Evolutionary conservation across 2,797 vertebrate genomes (phyloP).

Genomic region (Crax fasciolata): DNA sequence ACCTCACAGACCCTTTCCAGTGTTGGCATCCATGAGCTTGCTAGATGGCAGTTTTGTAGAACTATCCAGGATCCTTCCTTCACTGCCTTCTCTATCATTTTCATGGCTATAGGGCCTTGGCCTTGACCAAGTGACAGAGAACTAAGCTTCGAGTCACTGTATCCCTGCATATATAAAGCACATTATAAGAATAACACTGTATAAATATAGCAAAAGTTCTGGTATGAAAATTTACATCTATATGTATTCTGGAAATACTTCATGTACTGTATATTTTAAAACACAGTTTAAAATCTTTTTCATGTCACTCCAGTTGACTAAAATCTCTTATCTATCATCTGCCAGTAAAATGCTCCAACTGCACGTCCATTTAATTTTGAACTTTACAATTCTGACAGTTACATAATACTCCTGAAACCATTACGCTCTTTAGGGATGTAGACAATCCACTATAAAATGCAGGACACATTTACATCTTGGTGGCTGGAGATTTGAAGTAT

Average conservation of each 20-base stretch:
- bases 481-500: neutral
- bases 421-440: neutral
- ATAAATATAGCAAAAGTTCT: neutral
- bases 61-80: slow-evolving; percentile 92
- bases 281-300: neutral
- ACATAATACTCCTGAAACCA: neutral
- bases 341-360: neutral
- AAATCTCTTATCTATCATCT: neutral
- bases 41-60: slow-evolving; percentile 94
- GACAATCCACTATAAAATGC: neutral
- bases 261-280: neutral
- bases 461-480: neutral
- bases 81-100: slow-evolving; percentile 88
- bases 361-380: neutral
- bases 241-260: neutral
- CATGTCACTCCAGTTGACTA: neutral
- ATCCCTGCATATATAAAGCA: slow-evolving; percentile 83
- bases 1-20: slow-evolving; percentile 94
- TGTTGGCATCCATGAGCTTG: slow-evolving; percentile 93
- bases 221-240: neutral
- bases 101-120: slow-evolving; percentile 93
- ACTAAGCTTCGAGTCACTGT: slow-evolving; percentile 87
- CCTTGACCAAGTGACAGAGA: slow-evolving; percentile 94
- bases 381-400: neutral
- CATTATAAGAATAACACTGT: neutral